Evolutionary conservation across 1,140 invertebrate species (phyloP).

Genomic region (Phymastichus coffea): DNA sequence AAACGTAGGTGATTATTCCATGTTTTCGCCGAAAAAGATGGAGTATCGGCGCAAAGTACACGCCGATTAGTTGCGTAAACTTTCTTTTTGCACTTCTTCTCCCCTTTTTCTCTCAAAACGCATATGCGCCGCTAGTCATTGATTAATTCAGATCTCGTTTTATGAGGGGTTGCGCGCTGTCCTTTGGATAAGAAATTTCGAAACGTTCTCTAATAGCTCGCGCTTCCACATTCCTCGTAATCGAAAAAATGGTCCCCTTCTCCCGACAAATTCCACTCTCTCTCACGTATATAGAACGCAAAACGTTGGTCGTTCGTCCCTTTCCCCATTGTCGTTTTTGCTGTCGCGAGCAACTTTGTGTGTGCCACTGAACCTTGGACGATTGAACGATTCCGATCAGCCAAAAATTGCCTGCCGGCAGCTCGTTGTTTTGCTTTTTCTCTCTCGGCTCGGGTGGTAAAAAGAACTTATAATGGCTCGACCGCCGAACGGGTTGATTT

Average conservation of each 20-base stretch:
- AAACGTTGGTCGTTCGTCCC: neutral
- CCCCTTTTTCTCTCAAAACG: neutral
- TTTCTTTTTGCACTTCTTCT: neutral
- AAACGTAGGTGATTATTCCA: constrained; percentile 6
- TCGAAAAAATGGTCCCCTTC: constrained; percentile 16
- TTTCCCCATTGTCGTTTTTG: neutral
- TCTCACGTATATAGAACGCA: too few relatives aligned
- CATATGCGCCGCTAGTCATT: constrained; percentile 8
- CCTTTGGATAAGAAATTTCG: constrained; percentile 1
- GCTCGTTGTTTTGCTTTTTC: neutral
- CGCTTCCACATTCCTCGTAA: constrained; percentile 14
- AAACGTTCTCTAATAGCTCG: constrained; percentile 22
- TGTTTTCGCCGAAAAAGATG: constrained; percentile 20
- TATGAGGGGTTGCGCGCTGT: neutral
- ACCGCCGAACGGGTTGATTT: too few relatives aligned
- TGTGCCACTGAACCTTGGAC: too few relatives aligned
- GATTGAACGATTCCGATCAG: constrained; percentile 12
- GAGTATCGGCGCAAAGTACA: neutral
- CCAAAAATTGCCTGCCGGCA: neutral
- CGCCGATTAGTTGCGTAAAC: constrained; percentile 21
- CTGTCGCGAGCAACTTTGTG: too few relatives aligned
- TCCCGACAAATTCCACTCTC: neutral
- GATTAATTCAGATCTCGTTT: constrained; percentile 30
- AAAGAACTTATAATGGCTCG: too few relatives aligned
- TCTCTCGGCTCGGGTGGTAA: too few relatives aligned